Conservation (phyloP, 1,140 invertebrate genomes). For the Sinonovacula constricta region DNA sequence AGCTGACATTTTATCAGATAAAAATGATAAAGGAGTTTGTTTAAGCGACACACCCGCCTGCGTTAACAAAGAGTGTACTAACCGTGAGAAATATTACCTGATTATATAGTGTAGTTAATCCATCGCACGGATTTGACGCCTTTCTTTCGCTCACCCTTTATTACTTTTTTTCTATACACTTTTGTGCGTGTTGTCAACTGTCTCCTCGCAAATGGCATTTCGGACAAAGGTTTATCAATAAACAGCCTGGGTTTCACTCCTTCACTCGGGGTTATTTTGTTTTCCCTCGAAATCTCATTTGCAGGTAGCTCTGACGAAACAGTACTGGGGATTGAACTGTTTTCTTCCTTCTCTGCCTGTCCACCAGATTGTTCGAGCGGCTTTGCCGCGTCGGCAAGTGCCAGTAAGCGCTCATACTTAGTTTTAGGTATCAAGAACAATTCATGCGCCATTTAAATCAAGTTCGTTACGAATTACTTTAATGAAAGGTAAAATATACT, state of each 20-base stretch:
- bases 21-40: too few species aligned
- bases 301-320: not conserved
- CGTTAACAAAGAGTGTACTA: not conserved
- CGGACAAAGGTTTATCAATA: slow-evolving; percentile 20
- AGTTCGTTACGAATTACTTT: slow-evolving; percentile 3
- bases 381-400: not conserved
- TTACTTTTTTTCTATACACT: not conserved
- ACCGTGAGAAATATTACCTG: not conserved
- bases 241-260: slow-evolving; percentile 28
- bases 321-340: not conserved
- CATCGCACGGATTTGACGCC: not conserved
- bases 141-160: not conserved
- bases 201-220: slow-evolving; percentile 16
- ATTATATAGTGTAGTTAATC: slow-evolving; percentile 40
- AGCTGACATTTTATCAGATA: too few species aligned
- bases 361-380: not conserved
- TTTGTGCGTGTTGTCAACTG: not conserved
- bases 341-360: not conserved
- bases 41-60: too few species aligned
- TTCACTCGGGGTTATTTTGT: not conserved
- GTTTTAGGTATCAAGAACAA: slow-evolving; percentile 18
- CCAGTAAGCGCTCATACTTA: slow-evolving; percentile 23
- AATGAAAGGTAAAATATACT: slow-evolving; percentile 34
- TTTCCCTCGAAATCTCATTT: not conserved
- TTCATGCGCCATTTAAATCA: slow-evolving; percentile 30